Evolutionary conservation across 2,113 vertebrate genomes (phyloP).

Genomic region (Thryonomys swinderianus): DNA sequence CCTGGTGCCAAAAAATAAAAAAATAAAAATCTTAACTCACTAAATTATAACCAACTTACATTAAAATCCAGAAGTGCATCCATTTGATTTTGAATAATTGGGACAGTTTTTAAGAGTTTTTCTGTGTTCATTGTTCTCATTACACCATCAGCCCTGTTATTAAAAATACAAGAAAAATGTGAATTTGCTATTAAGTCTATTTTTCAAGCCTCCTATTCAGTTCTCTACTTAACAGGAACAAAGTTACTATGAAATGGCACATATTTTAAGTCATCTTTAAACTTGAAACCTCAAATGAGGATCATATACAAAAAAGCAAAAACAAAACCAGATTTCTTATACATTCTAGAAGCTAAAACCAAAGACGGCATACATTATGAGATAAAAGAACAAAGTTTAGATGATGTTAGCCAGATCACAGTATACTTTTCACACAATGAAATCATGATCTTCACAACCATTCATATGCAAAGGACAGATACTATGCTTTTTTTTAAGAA

Average conservation of each 20-base stretch:
- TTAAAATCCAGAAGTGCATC: conserved; percentile 97
- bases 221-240: conserved; percentile 50
- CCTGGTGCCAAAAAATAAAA: no score
- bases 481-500: background rate
- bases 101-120: conserved; percentile 96
- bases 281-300: conserved; percentile 32
- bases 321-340: background rate
- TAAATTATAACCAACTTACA: conserved; percentile 87
- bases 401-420: background rate
- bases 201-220: conserved; percentile 9
- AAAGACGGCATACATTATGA: background rate
- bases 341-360: background rate
- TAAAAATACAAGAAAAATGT: conserved; percentile 43
- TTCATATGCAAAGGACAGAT: background rate
- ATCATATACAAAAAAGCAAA: conserved; percentile 30
- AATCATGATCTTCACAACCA: background rate
- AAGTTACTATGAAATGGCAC: conserved; percentile 24
- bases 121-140: conserved; percentile 99
- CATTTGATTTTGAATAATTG: conserved; percentile 96
- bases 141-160: conserved; percentile 94
- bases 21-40: conserved; percentile 14
- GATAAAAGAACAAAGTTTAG: background rate
- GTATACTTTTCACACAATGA: conserved; percentile 1
- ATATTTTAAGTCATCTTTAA: conserved; percentile 45
- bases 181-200: conserved; percentile 56